These are phyloP conservation scores for Anneissia japonica DNA, from an alignment of 35 echinoderm and acorn worm species.

Conservation along the genomic window DNA sequence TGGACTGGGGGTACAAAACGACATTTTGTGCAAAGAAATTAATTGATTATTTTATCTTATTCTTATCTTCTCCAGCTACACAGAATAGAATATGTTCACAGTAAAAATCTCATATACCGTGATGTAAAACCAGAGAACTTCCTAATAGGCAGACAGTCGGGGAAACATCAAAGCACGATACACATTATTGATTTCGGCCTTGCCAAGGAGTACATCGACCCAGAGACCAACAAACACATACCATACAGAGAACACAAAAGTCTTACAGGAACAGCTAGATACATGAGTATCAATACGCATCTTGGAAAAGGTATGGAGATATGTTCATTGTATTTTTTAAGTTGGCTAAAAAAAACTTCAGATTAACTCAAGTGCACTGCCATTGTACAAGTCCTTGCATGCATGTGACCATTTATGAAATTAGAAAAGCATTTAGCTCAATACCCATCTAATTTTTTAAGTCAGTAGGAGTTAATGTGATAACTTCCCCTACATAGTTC, in stretches of 20 bases:
- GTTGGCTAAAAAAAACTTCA: not conserved
- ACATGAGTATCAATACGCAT: slow-evolving; percentile 99
- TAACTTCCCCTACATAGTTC: too few relatives aligned
- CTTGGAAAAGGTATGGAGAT: slow-evolving; percentile 87
- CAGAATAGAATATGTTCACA: slow-evolving; percentile 99
- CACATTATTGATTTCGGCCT: slow-evolving; percentile 99
- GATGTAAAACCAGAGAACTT: slow-evolving; percentile 99
- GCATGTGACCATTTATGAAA: too few relatives aligned
- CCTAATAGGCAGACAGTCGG: slow-evolving; percentile 85
- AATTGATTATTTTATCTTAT: slow-evolving; percentile 3
- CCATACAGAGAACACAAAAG: slow-evolving; percentile 99
- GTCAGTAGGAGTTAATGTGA: too few relatives aligned
- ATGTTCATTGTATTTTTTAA: not conserved
- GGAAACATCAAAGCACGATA: slow-evolving; percentile 72
- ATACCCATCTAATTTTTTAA: too few relatives aligned
- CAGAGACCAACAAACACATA: slow-evolving; percentile 99
- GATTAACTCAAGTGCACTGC: not conserved
- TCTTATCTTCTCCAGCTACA: slow-evolving; percentile 66
- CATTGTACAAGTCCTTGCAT: too few relatives aligned
- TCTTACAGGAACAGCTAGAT: slow-evolving; percentile 96
- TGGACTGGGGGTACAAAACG: too few relatives aligned
- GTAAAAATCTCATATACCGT: slow-evolving; percentile 95
- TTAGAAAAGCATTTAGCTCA: too few relatives aligned
- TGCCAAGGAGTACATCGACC: slow-evolving; percentile 99
- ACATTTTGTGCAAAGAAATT: too few relatives aligned